These are phyloP conservation scores for Mustelus asterias DNA, from an alignment of 2,113 vertebrate genomes.

Conservation along the genomic window DNA sequence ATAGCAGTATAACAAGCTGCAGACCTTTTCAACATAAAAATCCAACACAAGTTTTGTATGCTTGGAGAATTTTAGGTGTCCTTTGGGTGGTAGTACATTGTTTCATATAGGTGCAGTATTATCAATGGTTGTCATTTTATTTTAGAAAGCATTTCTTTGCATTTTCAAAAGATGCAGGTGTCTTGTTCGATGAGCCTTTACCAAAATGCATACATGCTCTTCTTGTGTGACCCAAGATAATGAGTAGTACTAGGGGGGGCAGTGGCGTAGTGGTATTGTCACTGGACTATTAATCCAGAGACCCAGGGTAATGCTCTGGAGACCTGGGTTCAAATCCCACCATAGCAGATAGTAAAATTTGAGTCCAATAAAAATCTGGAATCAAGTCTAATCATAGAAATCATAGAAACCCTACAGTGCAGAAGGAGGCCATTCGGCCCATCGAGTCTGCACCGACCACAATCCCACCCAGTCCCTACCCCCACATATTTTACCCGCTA, in stretches of 20 bases:
- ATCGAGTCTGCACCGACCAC: no score
- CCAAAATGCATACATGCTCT: neutral
- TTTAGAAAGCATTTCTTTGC: neutral
- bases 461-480: no score
- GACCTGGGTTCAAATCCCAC: no score
- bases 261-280: no score
- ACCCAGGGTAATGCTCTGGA: no score
- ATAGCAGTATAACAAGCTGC: neutral
- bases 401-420: no score
- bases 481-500: no score
- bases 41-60: neutral
- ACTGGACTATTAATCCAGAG: no score
- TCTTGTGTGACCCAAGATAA: neutral
- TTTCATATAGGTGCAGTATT: neutral
- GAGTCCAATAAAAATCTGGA: no score
- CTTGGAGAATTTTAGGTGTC: neutral
- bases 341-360: no score
- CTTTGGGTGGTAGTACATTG: neutral
- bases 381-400: no score
- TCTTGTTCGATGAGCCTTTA: neutral
- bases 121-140: neutral
- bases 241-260: neutral
- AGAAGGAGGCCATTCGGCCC: no score
- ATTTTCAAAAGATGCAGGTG: neutral
- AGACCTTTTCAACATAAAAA: neutral